Evolutionary conservation across 2,797 vertebrate genomes (phyloP).

Genomic region (Botia kubotai): DNA sequence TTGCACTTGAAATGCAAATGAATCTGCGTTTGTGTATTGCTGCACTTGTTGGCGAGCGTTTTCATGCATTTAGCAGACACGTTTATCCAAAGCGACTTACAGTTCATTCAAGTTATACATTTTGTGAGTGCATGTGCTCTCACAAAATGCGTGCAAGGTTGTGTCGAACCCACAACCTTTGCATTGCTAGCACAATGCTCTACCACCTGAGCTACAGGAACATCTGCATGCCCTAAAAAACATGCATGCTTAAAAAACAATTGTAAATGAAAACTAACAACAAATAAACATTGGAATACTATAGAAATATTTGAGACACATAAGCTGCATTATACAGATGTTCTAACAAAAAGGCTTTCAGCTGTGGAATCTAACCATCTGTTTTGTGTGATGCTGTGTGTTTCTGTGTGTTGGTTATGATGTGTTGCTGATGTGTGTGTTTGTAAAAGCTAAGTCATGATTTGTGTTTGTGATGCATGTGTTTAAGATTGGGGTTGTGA

Average conservation of each 20-base stretch:
- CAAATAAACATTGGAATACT: not conserved
- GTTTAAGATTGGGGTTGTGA: constrained; percentile 12
- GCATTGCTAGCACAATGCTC: no score
- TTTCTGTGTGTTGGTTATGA: not conserved
- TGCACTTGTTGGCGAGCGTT: not conserved
- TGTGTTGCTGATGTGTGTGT: constrained; percentile 22
- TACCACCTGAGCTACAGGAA: no score
- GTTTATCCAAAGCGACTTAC: no score
- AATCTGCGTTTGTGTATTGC: not conserved
- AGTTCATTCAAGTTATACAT: no score
- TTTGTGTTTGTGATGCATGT: constrained; percentile 28
- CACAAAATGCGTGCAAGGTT: no score
- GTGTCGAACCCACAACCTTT: no score
- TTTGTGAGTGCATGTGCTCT: no score
- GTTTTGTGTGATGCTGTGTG: constrained; percentile 14
- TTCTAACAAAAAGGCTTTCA: constrained; percentile 1
- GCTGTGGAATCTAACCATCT: not conserved
- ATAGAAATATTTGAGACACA: not conserved
- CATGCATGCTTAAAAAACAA: not conserved
- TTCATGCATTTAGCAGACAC: not conserved
- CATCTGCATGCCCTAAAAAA: no score
- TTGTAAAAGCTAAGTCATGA: not conserved
- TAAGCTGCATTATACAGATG: not conserved
- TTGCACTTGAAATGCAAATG: not conserved
- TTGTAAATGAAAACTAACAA: not conserved